Conservation (phyloP, 2,888 invertebrate genomes). For the Matsumyia berberina region DNA sequence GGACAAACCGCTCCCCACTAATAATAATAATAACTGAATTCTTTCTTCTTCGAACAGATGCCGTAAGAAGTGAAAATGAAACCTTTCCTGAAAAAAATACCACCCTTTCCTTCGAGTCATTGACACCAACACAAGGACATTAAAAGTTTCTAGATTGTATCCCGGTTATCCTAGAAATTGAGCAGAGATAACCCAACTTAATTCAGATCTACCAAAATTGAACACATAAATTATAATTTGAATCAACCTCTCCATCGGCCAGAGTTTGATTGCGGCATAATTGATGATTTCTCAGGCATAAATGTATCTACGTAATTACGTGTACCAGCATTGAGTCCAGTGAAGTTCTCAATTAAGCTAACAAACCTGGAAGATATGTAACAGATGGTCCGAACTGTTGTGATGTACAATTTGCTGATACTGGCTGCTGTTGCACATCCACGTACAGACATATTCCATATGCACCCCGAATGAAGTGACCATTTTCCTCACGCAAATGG, state of each 20-base stretch:
- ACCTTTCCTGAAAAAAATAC: no score
- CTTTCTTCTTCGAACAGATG: no score
- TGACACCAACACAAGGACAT: no score
- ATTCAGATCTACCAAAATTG: no score
- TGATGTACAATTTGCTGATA: constrained; percentile 11
- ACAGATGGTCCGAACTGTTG: constrained; percentile 49
- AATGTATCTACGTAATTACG: constrained; percentile 43
- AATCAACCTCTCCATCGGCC: not conserved
- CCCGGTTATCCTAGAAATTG: no score
- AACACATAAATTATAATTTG: not conserved
- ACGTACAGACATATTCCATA: constrained; percentile 48
- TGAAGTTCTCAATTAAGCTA: constrained; percentile 50
- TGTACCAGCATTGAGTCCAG: constrained; percentile 17
- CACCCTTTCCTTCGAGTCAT: no score
- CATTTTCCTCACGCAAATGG: constrained; percentile 72
- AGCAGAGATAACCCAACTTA: no score
- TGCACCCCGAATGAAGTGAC: constrained; percentile 55
- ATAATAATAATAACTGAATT: no score
- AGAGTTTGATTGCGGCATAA: constrained; percentile 25
- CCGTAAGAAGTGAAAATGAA: no score
- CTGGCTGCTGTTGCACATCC: constrained; percentile 26
- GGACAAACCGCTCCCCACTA: no score
- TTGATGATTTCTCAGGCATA: constrained; percentile 27
- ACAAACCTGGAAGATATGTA: constrained; percentile 49
- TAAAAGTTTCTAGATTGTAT: no score